Base-by-base conservation (phyloP, 1,140 invertebrate genomes). In the Whitmania pigra region DNA sequence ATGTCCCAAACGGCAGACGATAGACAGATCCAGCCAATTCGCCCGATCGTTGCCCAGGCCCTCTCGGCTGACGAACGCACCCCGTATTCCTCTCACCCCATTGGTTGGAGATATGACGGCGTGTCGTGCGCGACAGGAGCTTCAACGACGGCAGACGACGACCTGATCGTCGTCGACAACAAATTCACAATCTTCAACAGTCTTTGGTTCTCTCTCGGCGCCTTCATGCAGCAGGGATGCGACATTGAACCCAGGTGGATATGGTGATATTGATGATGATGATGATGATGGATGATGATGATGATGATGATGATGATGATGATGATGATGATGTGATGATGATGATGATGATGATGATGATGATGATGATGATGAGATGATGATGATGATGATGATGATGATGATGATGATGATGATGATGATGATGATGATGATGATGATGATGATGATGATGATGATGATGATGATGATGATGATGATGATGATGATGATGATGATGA, bases 221-320 rank as follows among this genome's bases (percentile, higher is more conserved):
- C 93, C 49, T 92, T 97, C 81, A 93, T 97, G 91, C 93, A 96
- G 81, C 94, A 97, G 83, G 93, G 94, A 40, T 92, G 90, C 78
- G 93, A 97, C 81, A 90, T 96, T 78, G 89, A 90, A 66, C 94
- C 94, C 20, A 88, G 92, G 88, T 94, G 6, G 22, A 15, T 4
- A 5, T 49, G 43, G 15, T 49, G 43, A 49, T 63, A 18, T 11
- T 22, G 57, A 63, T 63, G 11, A 63, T 13, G 57, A 63, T 13
- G 57, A 63, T 13, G 57, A 63, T 63, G 57, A 63, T 17, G 57
- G 57, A 63, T 17, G 57, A 63, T 17, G 57, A 63, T 17, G 57
- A 63, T 17, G 57, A 63, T 15, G 57, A 63, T 15, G 20, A 63
- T 1, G 57, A 63, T 17, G 57, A n/a, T 17, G 57, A 63, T 15